Evolutionary conservation across 2,113 vertebrate species (phyloP), one percentile per base, ranked within the genome.

Genomic region (Platysteira castanea): DNA sequence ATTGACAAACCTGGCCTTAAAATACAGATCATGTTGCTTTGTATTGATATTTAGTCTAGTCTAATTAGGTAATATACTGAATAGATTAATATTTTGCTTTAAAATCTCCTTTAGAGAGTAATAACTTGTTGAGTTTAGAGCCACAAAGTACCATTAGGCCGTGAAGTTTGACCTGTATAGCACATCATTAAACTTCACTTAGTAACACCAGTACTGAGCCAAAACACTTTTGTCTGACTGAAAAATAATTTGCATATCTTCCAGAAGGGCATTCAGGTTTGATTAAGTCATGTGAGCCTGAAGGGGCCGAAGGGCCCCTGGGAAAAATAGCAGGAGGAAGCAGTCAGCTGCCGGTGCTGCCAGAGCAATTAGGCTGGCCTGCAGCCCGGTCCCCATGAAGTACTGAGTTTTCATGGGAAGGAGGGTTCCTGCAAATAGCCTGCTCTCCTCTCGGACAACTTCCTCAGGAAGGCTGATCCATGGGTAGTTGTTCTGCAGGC

Each of bases 191-290:
- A 95, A 95, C 95, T 95, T 97, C 95, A 88, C 90, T 95, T 94
- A 86, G 91, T 96, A 94, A 95, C 95, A 87, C 59, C 75, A 77
- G 54, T 70, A 91, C 86, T 47, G 91, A 96, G 93, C 93, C 92
- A 89, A 96, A 96, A 91, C 74, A 44, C 92, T 96, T 96, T 92
- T 94, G 95, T 96, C 87, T 30, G 2, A 80, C 90, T 88, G 87
- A 80, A 96, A 93, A 90, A 96, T 96, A 92, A 96, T 96, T 96
- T 97, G 95, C 93, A 94, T 96, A 94, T 96, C 95, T 97, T 96
- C 91, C 94, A 97, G 94, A 83, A 96, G 79, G 74, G 78, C 84
- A 96, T 96, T 95, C 94, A 96, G 94, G 87, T 95, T 96, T 94
- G 91, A 96, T 96, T 91, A 96, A 96, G 84, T 94, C 94, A 93